These are phyloP conservation scores for Etia nguti DNA, from an alignment of 2,113 vertebrate species.

Conservation along the genomic window DNA sequence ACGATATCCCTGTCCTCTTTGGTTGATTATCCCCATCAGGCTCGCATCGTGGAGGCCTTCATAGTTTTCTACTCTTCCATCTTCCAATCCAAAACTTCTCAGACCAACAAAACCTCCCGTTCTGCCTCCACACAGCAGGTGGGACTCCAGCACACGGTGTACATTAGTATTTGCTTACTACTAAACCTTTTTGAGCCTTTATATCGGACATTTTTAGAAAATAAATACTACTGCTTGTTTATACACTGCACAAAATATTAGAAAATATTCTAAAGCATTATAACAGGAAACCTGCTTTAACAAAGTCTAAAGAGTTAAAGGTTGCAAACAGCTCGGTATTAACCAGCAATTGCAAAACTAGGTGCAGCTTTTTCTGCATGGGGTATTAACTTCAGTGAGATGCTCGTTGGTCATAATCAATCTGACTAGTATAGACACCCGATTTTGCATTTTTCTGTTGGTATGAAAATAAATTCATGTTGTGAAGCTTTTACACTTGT, in stretches of 20 bases:
- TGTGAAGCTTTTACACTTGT: background rate
- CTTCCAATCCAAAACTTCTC: constrained; percentile 65
- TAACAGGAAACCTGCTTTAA: background rate
- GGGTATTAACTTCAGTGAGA: background rate
- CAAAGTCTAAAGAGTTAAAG: background rate
- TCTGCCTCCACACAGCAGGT: constrained; percentile 49
- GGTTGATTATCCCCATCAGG: constrained; percentile 96
- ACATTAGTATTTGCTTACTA: background rate
- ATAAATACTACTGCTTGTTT: background rate
- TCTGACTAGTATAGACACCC: background rate
- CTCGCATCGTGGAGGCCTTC: constrained; percentile 86
- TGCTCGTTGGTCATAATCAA: background rate
- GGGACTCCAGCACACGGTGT: background rate
- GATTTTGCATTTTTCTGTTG: background rate
- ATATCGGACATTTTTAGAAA: background rate
- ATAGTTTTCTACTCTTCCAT: constrained; percentile 84
- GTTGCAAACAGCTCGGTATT: rapidly evolving
- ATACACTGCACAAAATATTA: background rate
- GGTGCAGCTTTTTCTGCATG: background rate
- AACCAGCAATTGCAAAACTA: rapidly evolving
- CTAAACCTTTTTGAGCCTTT: background rate
- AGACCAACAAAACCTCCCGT: background rate
- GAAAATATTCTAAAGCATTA: background rate
- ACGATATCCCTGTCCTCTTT: constrained; percentile 92
- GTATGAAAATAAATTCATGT: rapidly evolving